These are phyloP conservation scores for Mythimna ferrago DNA, from an alignment of 2,888 invertebrate species.

Conservation along the genomic window DNA sequence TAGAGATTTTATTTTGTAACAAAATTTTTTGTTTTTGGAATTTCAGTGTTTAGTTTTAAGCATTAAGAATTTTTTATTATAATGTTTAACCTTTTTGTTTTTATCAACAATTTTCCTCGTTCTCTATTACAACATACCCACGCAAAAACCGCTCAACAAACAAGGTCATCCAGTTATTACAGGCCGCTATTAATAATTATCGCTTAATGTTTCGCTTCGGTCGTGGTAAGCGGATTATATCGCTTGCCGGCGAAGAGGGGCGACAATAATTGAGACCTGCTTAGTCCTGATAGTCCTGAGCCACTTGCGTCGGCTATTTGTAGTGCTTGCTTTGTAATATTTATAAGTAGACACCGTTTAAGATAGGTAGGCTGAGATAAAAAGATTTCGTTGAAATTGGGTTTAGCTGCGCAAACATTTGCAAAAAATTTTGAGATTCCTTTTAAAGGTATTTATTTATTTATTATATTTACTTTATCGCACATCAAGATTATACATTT, in stretches of 20 bases:
- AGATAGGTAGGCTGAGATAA: conserved; percentile 46
- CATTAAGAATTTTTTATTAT: neutral
- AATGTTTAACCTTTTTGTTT: neutral
- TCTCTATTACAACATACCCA: conserved; percentile 17
- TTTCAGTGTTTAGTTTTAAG: neutral
- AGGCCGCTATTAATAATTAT: conserved; percentile 70
- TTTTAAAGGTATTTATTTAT: neutral
- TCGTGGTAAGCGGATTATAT: conserved; percentile 71
- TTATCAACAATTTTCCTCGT: neutral
- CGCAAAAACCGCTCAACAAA: conserved; percentile 50
- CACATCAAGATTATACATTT: no score
- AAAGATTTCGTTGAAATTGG: conserved; percentile 19
- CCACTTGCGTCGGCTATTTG: conserved; percentile 54
- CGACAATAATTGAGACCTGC: conserved; percentile 68
- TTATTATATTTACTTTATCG: no score
- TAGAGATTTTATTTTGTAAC: conserved; percentile 2
- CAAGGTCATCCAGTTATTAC: conserved; percentile 57
- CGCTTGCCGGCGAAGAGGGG: conserved; percentile 65
- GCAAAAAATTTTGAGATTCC: neutral
- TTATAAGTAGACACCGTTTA: conserved; percentile 53
- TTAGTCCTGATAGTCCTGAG: conserved; percentile 61
- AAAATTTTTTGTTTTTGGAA: neutral
- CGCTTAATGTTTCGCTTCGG: conserved; percentile 68
- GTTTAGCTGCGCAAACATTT: neutral
- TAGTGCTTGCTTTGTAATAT: conserved; percentile 49